phyloP scores from a whole-genome alignment of 2,888 invertebrate species.

The Dryococelus australis region DNA sequence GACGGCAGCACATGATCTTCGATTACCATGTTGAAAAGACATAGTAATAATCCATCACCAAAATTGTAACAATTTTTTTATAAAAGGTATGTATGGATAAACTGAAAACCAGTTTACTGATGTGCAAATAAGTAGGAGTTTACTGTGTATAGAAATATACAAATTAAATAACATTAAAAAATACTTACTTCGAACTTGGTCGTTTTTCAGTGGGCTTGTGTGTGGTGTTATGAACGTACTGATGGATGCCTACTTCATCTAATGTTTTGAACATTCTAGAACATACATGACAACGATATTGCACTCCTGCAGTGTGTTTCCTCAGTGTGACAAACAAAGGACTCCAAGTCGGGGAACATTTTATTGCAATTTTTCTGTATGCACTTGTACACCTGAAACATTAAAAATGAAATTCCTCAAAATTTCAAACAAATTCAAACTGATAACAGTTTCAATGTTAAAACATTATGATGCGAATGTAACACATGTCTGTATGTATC shows the following conservation, averaged over 20 bases:
- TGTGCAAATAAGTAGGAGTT: too few relatives aligned
- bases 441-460: too few relatives aligned
- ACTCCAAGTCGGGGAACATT: conserved; percentile 68
- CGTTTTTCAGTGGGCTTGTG: neutral
- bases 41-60: too few relatives aligned
- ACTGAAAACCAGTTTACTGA: too few relatives aligned
- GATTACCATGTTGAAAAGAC: too few relatives aligned
- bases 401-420: conserved; percentile 20
- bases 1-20: too few relatives aligned
- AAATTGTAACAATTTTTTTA: too few relatives aligned
- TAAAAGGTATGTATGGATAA: too few relatives aligned
- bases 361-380: conserved; percentile 68
- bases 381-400: conserved; percentile 67
- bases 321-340: conserved; percentile 68
- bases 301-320: conserved; percentile 61
- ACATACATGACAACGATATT: conserved; percentile 71
- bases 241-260: conserved; percentile 69
- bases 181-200: neutral
- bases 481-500: too few relatives aligned
- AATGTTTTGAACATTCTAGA: conserved; percentile 64
- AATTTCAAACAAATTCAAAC: conserved; percentile 24
- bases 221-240: conserved; percentile 62
- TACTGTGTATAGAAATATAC: too few relatives aligned
- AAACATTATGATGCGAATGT: too few relatives aligned
- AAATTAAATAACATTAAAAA: neutral